These are phyloP conservation scores for Amphiprion percula DNA, from an alignment of 2,113 vertebrate genomes.

Conservation along the genomic window DNA sequence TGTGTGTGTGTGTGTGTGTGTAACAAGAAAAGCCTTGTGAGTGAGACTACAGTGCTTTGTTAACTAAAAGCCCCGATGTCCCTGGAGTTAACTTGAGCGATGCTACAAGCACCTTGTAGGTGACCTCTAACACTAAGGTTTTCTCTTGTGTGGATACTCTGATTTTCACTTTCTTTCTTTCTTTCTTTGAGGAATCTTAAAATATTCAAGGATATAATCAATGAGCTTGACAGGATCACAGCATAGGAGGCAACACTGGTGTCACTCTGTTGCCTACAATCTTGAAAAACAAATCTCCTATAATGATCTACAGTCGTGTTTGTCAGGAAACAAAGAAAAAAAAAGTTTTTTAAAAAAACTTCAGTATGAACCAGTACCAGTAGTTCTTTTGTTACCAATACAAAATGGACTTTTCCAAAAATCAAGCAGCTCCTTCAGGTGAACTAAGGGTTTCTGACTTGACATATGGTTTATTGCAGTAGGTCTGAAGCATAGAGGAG, in stretches of 20 bases:
- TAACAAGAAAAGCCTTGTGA: constrained; percentile 74
- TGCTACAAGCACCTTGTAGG: constrained; percentile 62
- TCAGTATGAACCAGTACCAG: neutral
- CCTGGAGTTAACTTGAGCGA: constrained; percentile 64
- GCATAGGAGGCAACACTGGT: neutral
- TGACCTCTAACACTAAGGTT: constrained; percentile 67
- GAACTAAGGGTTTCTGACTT: constrained; percentile 54
- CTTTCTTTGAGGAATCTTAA: constrained; percentile 12
- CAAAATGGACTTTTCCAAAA: neutral
- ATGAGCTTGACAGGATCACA: constrained; percentile 11
- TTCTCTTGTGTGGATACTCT: neutral
- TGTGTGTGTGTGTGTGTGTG: constrained; percentile 38
- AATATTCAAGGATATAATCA: constrained; percentile 17
- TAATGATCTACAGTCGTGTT: constrained; percentile 8
- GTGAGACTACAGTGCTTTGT: constrained; percentile 68
- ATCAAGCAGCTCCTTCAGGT: constrained; percentile 12
- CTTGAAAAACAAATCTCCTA: constrained; percentile 4
- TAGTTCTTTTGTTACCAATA: neutral
- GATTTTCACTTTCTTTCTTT: constrained; percentile 8
- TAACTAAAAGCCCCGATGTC: constrained; percentile 73
- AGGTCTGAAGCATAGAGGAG: constrained; percentile 31
- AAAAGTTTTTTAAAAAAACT: neutral
- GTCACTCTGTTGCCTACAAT: constrained; percentile 4
- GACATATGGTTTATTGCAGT: constrained; percentile 44
- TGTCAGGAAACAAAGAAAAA: neutral